A percentile compares a stretch with the other conserved stretches of the same genome.
phyloP scores from a whole-genome alignment of 2,888 invertebrate species.

The Andrena praecox region DNA sequence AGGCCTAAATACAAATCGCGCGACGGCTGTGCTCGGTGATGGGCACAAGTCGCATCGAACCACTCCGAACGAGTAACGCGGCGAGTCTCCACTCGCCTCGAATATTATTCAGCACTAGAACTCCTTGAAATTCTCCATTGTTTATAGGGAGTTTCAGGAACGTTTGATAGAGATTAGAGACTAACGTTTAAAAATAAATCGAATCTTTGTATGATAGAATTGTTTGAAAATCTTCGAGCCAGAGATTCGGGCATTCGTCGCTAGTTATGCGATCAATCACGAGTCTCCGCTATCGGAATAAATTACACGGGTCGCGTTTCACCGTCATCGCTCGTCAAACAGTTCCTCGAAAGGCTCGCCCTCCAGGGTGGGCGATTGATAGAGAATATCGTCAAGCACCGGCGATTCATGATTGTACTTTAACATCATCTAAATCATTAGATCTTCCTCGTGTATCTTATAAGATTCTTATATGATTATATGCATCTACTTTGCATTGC shows the following conservation, averaged over 20 bases:
- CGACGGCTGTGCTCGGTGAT: conserved; percentile 20
- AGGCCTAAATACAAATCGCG: conserved; percentile 53
- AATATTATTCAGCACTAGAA: too few species aligned
- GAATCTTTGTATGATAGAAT: neutral
- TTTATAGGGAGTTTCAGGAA: neutral
- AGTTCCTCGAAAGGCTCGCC: conserved; percentile 36
- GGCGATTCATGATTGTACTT: neutral
- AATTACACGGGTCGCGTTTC: conserved; percentile 44
- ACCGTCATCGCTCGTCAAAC: conserved; percentile 37
- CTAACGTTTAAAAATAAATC: neutral
- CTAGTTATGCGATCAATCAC: conserved; percentile 33
- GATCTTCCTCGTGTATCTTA: too few species aligned
- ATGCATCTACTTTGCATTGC: too few species aligned
- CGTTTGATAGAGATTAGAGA: neutral
- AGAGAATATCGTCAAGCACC: conserved; percentile 15
- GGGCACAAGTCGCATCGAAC: neutral
- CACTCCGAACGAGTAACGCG: neutral
- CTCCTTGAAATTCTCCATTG: neutral
- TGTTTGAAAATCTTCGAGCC: neutral
- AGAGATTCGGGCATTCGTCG: neutral
- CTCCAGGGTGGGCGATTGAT: conserved; percentile 23
- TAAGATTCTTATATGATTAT: too few species aligned
- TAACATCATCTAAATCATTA: neutral
- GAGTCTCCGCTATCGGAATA: conserved; percentile 45
- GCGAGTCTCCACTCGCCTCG: neutral